Percentiles rank a stretch among this genome's conserved stretches.
Conservation (phyloP, 1,140 invertebrate species). For the Eulimnadia texana region DNA sequence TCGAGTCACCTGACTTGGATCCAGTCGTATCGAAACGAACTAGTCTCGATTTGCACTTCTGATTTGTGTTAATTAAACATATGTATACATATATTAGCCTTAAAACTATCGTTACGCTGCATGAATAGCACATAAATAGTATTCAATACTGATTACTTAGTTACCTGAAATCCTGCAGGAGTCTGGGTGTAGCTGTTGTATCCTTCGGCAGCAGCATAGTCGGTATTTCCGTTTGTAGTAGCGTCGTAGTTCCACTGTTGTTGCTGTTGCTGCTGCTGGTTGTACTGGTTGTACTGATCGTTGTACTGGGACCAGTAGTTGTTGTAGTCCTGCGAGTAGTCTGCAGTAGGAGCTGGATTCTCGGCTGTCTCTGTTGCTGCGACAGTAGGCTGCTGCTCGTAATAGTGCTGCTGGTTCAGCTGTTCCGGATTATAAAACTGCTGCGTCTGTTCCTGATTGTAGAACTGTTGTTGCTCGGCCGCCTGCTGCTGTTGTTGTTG, state of each 20-base stretch:
- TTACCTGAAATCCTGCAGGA: not conserved
- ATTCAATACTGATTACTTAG: too few relatives aligned
- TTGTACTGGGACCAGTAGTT: conserved; percentile 5
- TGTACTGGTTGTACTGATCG: conserved; percentile 3
- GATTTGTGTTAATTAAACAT: too few relatives aligned
- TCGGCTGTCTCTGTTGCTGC: not conserved
- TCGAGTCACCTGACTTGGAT: too few relatives aligned
- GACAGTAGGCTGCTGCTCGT: not conserved
- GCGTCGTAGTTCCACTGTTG: conserved; percentile 6
- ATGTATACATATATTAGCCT: too few relatives aligned
- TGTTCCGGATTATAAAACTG: not conserved
- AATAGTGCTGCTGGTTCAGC: conserved; percentile 5
- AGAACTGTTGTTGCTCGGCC: not conserved
- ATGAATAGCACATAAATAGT: too few relatives aligned
- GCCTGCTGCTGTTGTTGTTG: not conserved
- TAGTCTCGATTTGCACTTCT: not conserved
- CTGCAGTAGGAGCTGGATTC: not conserved
- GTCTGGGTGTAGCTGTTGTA: not conserved
- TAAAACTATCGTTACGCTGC: too few relatives aligned
- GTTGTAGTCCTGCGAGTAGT: not conserved
- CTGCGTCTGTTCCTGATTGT: not conserved
- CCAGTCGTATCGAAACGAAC: not conserved
- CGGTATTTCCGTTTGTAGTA: not conserved
- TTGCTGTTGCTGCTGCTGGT: conserved; percentile 19
- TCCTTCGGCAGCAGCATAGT: not conserved